Evolutionary conservation across 2,797 vertebrate genomes (phyloP), one percentile per base, ranked within the genome.

Genomic region (Lycodopsis pacificus): DNA sequence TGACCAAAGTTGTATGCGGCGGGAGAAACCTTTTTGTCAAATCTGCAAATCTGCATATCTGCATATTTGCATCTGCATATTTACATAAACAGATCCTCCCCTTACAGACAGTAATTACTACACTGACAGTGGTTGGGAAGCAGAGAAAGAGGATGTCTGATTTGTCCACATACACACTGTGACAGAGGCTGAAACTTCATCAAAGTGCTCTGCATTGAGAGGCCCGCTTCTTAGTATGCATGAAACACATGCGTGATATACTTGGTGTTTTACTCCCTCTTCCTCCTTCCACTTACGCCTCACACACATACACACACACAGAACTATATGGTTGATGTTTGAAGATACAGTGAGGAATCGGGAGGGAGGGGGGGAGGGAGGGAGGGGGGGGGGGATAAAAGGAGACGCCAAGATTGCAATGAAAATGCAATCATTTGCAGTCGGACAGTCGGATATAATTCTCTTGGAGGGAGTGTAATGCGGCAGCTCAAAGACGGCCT

Each of bases 361-460:
- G 58, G n/a, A n/a, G n/a, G 81, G 71, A 62, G 81, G 86, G 49
- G 51, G 14, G 6, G 82, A 87, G 58, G 81, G 71, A 62, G 81
- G 86, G 30, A 74, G 84, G 66, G 67, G 57, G 67, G 49, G 54
- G 15, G 6, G 82, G 88, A 93, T 94, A 84, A 93, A 93, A 92
- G 90, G 69, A 85, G 86, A 88, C 32, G 11, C 69, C 67, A 77
- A 86, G 88, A 93, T 91, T 86, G 89, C 88, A 91, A 84, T 89
- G 86, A 92, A 92, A 93, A 93, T 91, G 85, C 85, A 92, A 91
- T 93, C 88, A 93, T 93, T 94, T 94, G 90, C 89, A 87, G 90
- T 92, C 80, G 71, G 80, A 91, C 83, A 79, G 54, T 57, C 27
- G 2, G 85, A 92, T 90, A 84, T 92, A 86, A 89, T 91, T 93